A percentile compares a stretch with the other conserved stretches of the same genome.
phyloP scores from a whole-genome alignment of 1,140 invertebrate genomes.

The Drosophila simulans region DNA sequence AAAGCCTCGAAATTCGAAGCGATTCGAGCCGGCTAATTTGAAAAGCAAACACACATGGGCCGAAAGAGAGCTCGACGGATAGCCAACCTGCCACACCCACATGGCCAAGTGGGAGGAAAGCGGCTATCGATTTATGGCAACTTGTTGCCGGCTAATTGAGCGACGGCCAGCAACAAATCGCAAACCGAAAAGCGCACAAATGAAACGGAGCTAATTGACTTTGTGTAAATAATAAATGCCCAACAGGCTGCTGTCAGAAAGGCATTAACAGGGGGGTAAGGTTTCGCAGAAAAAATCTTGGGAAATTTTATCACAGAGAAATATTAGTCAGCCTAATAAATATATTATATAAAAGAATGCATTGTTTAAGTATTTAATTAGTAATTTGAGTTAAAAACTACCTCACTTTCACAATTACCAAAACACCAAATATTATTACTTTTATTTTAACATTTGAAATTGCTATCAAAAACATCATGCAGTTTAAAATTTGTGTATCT shows the following conservation, averaged over 20 bases:
- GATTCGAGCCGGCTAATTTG: conserved; percentile 71
- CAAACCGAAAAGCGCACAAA: conserved; percentile 60
- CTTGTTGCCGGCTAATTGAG: conserved; percentile 78
- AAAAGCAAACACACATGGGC: conserved; percentile 62
- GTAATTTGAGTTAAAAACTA: too few relatives aligned
- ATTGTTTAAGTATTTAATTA: too few relatives aligned
- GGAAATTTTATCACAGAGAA: conserved; percentile 26
- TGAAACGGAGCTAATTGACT: conserved; percentile 64
- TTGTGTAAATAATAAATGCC: conserved; percentile 47
- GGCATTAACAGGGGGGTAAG: conserved; percentile 40
- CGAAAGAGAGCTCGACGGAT: not conserved
- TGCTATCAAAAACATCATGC: too few relatives aligned
- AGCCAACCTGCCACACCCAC: conserved; percentile 29
- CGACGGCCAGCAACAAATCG: conserved; percentile 43
- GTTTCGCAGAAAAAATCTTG: conserved; percentile 10
- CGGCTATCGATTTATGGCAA: conserved; percentile 57
- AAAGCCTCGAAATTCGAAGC: conserved; percentile 39
- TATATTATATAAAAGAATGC: not conserved
- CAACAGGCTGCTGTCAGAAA: conserved; percentile 63
- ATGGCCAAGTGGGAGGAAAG: conserved; percentile 51
- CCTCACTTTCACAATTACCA: too few relatives aligned
- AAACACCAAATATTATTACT: too few relatives aligned
- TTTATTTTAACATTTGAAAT: too few relatives aligned
- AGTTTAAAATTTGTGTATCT: too few relatives aligned
- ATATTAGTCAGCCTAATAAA: not conserved